Evolutionary conservation across 2,888 invertebrate species (phyloP).

Genomic region (Conops quadrifasciatus): DNA sequence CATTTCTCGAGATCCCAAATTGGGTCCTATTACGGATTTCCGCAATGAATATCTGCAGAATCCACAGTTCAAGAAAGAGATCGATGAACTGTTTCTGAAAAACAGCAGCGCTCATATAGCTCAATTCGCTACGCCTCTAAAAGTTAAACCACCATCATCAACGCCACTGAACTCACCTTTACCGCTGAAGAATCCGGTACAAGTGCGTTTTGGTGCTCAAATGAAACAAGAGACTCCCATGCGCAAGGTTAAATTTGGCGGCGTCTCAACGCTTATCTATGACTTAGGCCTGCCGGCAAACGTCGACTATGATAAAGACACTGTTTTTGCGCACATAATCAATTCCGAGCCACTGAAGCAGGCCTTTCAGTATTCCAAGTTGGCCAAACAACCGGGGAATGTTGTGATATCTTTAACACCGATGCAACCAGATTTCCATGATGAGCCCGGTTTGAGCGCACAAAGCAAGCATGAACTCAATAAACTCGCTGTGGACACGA

Average conservation of each 20-base stretch:
- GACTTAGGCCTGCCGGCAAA: slow-evolving; percentile 59
- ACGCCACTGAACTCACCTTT: slow-evolving; percentile 60
- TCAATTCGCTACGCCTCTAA: slow-evolving; percentile 45
- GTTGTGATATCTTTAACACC: slow-evolving; percentile 40
- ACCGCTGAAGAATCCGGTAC: slow-evolving; percentile 54
- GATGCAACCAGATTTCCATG: slow-evolving; percentile 59
- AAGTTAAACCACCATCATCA: slow-evolving; percentile 36
- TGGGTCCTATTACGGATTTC: slow-evolving; percentile 70
- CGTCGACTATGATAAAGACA: slow-evolving; percentile 60
- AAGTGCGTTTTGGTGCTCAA: slow-evolving; percentile 55
- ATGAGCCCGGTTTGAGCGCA: slow-evolving; percentile 66
- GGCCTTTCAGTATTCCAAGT: slow-evolving; percentile 46
- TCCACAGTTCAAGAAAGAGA: slow-evolving; percentile 69
- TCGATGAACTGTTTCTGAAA: slow-evolving; percentile 64
- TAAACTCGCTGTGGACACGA: slow-evolving; percentile 68
- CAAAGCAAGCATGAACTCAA: slow-evolving; percentile 66
- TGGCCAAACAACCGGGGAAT: slow-evolving; percentile 24
- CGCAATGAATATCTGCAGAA: slow-evolving; percentile 70
- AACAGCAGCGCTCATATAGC: slow-evolving; percentile 35
- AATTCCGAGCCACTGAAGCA: slow-evolving; percentile 58
- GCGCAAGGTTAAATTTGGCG: slow-evolving; percentile 61
- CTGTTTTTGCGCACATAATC: slow-evolving; percentile 58
- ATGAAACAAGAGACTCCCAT: slow-evolving; percentile 64
- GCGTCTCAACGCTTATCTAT: slow-evolving; percentile 54
- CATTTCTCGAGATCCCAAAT: slow-evolving; percentile 68